Evolutionary conservation across 2,797 vertebrate species (phyloP).

Genomic region (Leptoclinus maculatus): DNA sequence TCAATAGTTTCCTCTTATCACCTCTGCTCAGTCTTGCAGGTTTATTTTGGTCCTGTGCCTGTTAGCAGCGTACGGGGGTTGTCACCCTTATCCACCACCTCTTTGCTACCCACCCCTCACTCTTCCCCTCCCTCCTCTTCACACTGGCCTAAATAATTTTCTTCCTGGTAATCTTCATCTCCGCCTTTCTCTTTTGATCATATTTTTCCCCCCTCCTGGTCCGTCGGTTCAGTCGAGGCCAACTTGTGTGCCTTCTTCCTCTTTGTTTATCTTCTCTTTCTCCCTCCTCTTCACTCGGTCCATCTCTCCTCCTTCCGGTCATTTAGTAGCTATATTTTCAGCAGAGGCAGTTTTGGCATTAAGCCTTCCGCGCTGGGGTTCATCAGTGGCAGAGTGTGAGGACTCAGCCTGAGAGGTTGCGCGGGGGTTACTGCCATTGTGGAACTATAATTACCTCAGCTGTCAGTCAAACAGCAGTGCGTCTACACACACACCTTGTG

Average conservation of each 20-base stretch:
- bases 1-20: slow-evolving; percentile 58
- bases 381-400: slow-evolving; percentile 56
- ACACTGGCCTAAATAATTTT: slow-evolving; percentile 28
- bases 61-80: slow-evolving; percentile 45
- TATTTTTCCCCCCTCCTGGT: background rate
- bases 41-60: slow-evolving; percentile 73
- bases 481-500: slow-evolving; percentile 24
- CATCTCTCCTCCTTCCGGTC: slow-evolving; percentile 4
- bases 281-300: background rate
- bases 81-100: slow-evolving; percentile 34
- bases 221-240: slow-evolving; percentile 9
- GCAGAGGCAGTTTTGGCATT: slow-evolving; percentile 53
- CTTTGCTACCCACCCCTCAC: slow-evolving; percentile 17
- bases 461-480: slow-evolving; percentile 73
- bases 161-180: slow-evolving; percentile 21
- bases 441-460: slow-evolving; percentile 77
- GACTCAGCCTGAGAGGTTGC: slow-evolving; percentile 71
- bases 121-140: slow-evolving; percentile 9
- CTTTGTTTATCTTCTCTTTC: slow-evolving; percentile 12
- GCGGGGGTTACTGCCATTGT: slow-evolving; percentile 69
- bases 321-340: slow-evolving; percentile 58
- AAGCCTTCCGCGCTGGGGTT: slow-evolving; percentile 44
- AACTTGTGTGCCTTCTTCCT: background rate
- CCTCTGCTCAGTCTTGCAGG: slow-evolving; percentile 60
- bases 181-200: slow-evolving; percentile 30